A percentile compares a stretch with the other conserved stretches of the same genome.
Evolutionary conservation across 2,888 invertebrate species (phyloP).

Genomic region (Platycheirus albimanus): DNA sequence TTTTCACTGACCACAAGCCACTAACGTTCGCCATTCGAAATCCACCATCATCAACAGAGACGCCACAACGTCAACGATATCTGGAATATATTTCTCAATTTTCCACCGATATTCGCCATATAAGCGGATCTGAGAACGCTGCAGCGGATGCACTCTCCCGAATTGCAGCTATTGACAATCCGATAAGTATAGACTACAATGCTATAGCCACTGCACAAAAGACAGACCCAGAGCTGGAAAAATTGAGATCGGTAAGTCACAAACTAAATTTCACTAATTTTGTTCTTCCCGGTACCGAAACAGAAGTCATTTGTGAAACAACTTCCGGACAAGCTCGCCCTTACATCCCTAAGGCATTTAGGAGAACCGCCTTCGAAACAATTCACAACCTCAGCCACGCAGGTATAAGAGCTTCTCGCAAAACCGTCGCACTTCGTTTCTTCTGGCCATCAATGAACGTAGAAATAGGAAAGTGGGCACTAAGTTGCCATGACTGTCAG

Average conservation of each 20-base stretch:
- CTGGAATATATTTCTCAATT: too few species aligned
- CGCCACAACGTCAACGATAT: too few species aligned
- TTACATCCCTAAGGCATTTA: conserved; percentile 28
- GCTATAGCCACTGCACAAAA: conserved; percentile 22
- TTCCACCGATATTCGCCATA: too few species aligned
- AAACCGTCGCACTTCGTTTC: too few species aligned
- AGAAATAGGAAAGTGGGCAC: conserved; percentile 30
- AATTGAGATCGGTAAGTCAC: conserved; percentile 36
- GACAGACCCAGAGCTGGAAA: conserved; percentile 10
- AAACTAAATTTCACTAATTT: conserved; percentile 19
- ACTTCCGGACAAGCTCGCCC: conserved; percentile 38
- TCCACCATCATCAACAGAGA: too few species aligned
- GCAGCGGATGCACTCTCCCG: conserved; percentile 37
- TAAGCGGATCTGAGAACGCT: too few species aligned
- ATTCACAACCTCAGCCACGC: conserved; percentile 51
- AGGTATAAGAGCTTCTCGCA: conserved; percentile 14
- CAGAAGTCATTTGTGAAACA: conserved; percentile 57
- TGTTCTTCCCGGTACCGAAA: conserved; percentile 14
- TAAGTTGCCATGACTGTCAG: neutral
- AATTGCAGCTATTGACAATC: conserved; percentile 29
- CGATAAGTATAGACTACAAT: too few species aligned
- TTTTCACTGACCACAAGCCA: too few species aligned
- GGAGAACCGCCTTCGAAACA: conserved; percentile 3
- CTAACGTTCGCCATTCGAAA: conserved; percentile 8
- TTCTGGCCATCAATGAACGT: too few species aligned